Conservation (phyloP, 2,797 vertebrate genomes). For the Aphelocoma californica region DNA sequence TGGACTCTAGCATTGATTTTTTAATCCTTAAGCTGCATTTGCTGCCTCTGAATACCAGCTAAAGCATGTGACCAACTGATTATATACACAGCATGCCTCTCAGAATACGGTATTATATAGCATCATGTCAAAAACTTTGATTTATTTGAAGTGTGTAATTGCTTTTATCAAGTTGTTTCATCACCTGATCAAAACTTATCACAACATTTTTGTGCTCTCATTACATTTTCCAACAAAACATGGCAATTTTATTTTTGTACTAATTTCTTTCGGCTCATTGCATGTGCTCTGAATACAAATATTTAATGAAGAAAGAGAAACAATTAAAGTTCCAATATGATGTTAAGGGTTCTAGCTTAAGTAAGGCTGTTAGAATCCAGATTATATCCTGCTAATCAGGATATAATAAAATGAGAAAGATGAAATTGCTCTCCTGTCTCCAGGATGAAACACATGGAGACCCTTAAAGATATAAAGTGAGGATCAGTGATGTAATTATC, state of each 20-base stretch:
- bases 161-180: background rate
- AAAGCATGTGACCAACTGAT: background rate
- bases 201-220: background rate
- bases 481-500: background rate
- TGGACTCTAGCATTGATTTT: background rate
- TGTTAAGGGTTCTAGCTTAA: background rate
- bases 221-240: background rate
- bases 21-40: background rate
- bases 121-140: background rate
- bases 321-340: background rate
- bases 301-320: background rate
- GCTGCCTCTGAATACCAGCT: background rate
- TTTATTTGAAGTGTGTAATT: background rate
- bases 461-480: background rate
- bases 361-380: background rate
- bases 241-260: background rate
- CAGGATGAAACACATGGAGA: background rate
- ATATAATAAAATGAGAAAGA: background rate
- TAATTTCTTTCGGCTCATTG: background rate
- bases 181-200: background rate
- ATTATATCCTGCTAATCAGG: background rate
- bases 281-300: background rate
- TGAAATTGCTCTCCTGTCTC: background rate
- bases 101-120: background rate
- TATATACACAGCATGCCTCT: background rate